Evolutionary conservation across 2,113 vertebrate species (phyloP).

Genomic region (Alosa alosa): DNA sequence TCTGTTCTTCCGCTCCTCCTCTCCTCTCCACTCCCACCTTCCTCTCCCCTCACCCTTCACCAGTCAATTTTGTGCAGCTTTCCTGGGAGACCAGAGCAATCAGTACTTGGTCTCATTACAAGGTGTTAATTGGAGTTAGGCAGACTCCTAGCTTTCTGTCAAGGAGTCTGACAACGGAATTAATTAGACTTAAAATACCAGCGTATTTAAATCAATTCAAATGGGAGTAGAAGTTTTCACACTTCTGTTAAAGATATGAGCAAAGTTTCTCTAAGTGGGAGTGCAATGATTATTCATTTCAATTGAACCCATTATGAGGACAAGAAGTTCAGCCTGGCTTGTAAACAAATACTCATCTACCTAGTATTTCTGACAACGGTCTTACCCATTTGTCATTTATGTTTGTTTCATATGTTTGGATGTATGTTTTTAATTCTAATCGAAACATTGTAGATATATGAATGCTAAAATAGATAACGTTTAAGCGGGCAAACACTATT

Average conservation of each 20-base stretch:
- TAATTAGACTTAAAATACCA: conserved; percentile 71
- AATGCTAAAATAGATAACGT: neutral
- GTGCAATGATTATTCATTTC: conserved; percentile 61
- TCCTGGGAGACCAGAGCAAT: conserved; percentile 81
- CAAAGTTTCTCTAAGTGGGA: conserved; percentile 56
- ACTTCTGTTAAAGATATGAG: conserved; percentile 50
- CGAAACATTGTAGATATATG: neutral
- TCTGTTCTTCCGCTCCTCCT: neutral
- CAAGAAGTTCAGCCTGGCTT: neutral
- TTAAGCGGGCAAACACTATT: neutral
- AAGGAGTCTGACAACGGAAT: conserved; percentile 84
- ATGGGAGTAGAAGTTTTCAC: conserved; percentile 52
- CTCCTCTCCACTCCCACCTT: conserved; percentile 17
- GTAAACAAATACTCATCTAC: neutral
- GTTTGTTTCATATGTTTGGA: neutral
- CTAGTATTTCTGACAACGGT: neutral
- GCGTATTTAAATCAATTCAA: conserved; percentile 73
- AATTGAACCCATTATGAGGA: conserved; percentile 31
- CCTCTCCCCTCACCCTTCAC: conserved; percentile 29
- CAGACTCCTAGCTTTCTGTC: conserved; percentile 90
- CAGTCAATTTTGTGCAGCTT: conserved; percentile 76
- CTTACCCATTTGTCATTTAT: neutral
- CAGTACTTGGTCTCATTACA: conserved; percentile 90
- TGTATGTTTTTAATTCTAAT: neutral
- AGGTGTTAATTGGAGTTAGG: conserved; percentile 99